These are phyloP conservation scores for Paratrypauchen microcephalus DNA, from an alignment of 2,797 vertebrate species.

Conservation along the genomic window DNA sequence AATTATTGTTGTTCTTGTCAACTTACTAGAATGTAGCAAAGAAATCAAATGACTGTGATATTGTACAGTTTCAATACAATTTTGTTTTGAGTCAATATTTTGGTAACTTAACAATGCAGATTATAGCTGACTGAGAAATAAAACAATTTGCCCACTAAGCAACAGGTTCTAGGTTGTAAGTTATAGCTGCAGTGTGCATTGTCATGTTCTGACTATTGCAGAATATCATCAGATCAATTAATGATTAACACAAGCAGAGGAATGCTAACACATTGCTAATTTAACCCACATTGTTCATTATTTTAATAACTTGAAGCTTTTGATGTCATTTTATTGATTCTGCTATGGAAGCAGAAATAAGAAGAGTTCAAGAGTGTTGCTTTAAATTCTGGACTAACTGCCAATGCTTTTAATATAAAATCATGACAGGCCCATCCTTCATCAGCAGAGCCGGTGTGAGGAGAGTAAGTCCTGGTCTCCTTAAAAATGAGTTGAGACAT, in stretches of 20 bases:
- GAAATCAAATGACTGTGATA: too few species aligned
- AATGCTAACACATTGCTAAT: too few species aligned
- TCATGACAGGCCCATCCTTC: slow-evolving; percentile 35
- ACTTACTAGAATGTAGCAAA: too few species aligned
- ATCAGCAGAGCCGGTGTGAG: slow-evolving; percentile 34
- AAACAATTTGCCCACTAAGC: not conserved
- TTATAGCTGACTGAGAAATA: not conserved
- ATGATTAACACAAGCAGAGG: too few species aligned
- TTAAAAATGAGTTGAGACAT: slow-evolving; percentile 63
- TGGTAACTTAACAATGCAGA: too few species aligned
- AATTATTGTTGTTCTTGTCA: not conserved
- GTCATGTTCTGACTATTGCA: too few species aligned
- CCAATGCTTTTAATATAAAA: slow-evolving; percentile 4
- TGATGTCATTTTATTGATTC: not conserved
- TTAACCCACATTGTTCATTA: too few species aligned
- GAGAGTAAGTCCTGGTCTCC: slow-evolving; percentile 36
- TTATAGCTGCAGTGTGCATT: not conserved
- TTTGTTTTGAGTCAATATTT: too few species aligned
- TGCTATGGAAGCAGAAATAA: not conserved
- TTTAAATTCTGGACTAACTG: slow-evolving; percentile 7
- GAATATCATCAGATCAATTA: too few species aligned
- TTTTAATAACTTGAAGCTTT: too few species aligned
- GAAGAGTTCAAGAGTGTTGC: not conserved
- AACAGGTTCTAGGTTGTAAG: not conserved
- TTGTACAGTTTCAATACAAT: too few species aligned